Evolutionary conservation across 2,113 vertebrate genomes (phyloP).

Genomic region (Pelecanus crispus): DNA sequence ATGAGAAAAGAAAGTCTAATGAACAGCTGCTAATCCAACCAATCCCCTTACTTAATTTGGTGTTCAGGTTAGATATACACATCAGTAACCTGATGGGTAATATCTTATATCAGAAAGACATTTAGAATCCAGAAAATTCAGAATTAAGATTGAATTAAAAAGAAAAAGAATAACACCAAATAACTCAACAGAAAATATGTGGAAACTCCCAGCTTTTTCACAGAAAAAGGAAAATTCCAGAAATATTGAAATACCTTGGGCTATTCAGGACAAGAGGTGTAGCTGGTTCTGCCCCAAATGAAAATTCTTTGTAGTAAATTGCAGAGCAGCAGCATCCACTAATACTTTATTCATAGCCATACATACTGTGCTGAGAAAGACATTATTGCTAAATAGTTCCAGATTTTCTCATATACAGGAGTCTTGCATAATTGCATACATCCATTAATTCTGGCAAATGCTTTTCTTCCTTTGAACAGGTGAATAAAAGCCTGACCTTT

Average conservation of each 20-base stretch:
- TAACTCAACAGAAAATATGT: neutral
- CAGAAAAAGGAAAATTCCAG: neutral
- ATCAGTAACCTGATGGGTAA: neutral
- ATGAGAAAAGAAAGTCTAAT: neutral
- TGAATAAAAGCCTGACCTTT: neutral
- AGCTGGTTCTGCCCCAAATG: neutral
- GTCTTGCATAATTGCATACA: neutral
- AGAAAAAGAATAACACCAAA: neutral
- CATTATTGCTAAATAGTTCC: neutral
- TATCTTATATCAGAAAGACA: neutral
- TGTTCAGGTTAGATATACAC: neutral
- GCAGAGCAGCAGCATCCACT: neutral
- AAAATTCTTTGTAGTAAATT: neutral
- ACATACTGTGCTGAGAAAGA: neutral
- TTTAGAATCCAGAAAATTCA: neutral
- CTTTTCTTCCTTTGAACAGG: neutral
- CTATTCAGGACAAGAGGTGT: neutral
- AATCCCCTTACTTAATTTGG: neutral
- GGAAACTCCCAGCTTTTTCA: neutral
- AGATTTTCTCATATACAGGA: neutral
- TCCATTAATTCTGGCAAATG: neutral
- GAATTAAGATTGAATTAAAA: neutral
- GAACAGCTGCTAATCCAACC: neutral
- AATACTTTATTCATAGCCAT: neutral
- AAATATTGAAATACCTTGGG: neutral